Base-by-base conservation (phyloP, 1,140 invertebrate species). In the Apis mellifera region DNA sequence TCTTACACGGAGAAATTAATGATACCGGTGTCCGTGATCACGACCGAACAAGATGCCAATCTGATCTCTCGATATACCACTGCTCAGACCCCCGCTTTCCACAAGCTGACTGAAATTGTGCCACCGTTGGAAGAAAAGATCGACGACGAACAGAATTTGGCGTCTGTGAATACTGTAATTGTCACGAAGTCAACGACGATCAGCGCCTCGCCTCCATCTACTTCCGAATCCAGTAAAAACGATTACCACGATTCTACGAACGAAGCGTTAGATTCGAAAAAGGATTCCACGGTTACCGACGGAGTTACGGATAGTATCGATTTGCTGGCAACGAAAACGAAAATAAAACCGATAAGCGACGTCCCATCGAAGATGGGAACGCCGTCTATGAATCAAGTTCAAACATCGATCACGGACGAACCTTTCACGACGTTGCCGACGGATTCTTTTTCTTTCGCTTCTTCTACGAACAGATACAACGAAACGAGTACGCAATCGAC, bases 21-120 rank as follows among this genome's bases (percentile, higher is more conserved):
- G 92, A 92, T 94, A 64, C 92, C 91, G 48, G 92, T 94, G 17
- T 90, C 93, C 2, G 90, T 94, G 1, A 93, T 93, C 55, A 92
- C 91, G 21, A 60, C 83, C 1, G 92, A 94, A 70, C 84, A 91
- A n/a, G 79, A 83, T 15, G 23, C 19, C 9, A 66, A 74, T 12
- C 7, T 62, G 17, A 21, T 13, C 2, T 42, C 11, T 0, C 74
- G 59, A 8, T 23, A 21, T 7, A 68, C 64, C 7, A 77, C 64
- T 7, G 70, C 65, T 52, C 48, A 57, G 13, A 70, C 55, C 54
- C 21, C 42, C 9, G 12, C 59, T 54, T 69, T 76, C 1, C 64
- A 82, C 0, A 82, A 76, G 19, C 26, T 42, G 2, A 82, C 72
- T 4, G 42, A 54, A 23, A 50, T 55, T 3, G 2, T 11, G 0